Base-by-base conservation (phyloP, 1,140 invertebrate species). In the Drosophila truncata region DNA sequence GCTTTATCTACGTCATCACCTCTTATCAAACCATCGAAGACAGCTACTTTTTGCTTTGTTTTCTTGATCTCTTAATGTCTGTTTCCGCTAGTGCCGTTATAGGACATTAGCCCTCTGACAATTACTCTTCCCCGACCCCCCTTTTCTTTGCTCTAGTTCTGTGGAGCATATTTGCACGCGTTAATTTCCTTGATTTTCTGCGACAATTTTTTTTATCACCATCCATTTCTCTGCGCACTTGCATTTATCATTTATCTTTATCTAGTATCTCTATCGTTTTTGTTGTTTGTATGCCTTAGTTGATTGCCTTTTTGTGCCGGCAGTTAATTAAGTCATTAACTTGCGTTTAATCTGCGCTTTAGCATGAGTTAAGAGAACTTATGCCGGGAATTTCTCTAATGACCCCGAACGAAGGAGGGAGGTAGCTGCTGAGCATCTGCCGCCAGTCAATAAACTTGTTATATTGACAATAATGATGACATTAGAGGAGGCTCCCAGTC, bases 381-480 rank as follows among this genome's bases (percentile, higher is more conserved):
- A 88, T 84, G 44, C 69, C 33, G 46, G 59, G 85, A 66, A 78
- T 84, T 84, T 84, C 65, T 90, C 72, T 80, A 86, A 86, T 86
- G 82, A 86, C 82, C 82, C 82, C 52, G 35, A 18, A 29, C 13
- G 63, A 14, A 33, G 25, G 14, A 25, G 31, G 25, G 27, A 16
- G 31, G 14, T 10, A 11, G 20, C 11, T 39, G 18, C n/a, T 18
- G 16, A 52, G 52, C 61, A 42, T 41, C 61, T 66, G 44, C 61
- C 20, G 35, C 41, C 72, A 78, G 78, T 77, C 85, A 88, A 90
- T 90, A 90, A 88, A 88, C 85, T 88, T 90, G 85, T 88, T 88
- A 88, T 88, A 88, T 87, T 90, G 85, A 85, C 85, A 85, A 87
- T 87, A 87, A 87, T 87, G 80, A 87, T 87, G 84, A 87, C 84